phyloP scores from a whole-genome alignment of 2,888 invertebrate species.

The Pandemis cinnamomeana region DNA sequence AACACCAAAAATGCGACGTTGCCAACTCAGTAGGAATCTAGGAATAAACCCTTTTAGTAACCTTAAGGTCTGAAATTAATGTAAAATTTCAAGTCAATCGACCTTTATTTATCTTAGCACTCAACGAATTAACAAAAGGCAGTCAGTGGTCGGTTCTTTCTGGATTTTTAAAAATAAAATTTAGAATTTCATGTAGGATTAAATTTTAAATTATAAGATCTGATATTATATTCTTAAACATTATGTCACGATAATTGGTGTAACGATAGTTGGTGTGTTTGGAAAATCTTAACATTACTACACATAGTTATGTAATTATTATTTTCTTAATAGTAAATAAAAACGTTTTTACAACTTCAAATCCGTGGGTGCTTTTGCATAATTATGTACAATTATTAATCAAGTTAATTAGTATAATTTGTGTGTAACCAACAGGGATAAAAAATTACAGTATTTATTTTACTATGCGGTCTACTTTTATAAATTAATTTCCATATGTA shows the following conservation, averaged over 20 bases:
- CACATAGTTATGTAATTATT: neutral
- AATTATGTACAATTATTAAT: conserved; percentile 34
- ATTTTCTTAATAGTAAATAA: conserved; percentile 8
- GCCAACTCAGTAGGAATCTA: no score
- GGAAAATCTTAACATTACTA: neutral
- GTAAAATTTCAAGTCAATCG: no score
- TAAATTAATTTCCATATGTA: neutral
- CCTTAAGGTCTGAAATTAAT: no score
- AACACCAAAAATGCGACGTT: no score
- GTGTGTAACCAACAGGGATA: neutral
- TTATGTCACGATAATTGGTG: neutral
- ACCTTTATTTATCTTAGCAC: no score
- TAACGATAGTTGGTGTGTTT: neutral
- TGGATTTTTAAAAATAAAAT: no score
- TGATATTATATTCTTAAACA: neutral
- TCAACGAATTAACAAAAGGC: neutral
- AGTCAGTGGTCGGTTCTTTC: neutral
- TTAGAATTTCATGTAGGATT: neutral
- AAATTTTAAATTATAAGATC: neutral
- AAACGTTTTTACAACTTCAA: conserved; percentile 34
- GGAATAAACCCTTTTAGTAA: no score
- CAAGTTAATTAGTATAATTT: conserved; percentile 9
- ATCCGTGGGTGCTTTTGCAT: conserved; percentile 38
- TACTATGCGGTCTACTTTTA: no score
- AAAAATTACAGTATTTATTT: no score